These are phyloP conservation scores for Centropristis striata DNA, from an alignment of 2,113 vertebrate genomes.

Conservation along the genomic window DNA sequence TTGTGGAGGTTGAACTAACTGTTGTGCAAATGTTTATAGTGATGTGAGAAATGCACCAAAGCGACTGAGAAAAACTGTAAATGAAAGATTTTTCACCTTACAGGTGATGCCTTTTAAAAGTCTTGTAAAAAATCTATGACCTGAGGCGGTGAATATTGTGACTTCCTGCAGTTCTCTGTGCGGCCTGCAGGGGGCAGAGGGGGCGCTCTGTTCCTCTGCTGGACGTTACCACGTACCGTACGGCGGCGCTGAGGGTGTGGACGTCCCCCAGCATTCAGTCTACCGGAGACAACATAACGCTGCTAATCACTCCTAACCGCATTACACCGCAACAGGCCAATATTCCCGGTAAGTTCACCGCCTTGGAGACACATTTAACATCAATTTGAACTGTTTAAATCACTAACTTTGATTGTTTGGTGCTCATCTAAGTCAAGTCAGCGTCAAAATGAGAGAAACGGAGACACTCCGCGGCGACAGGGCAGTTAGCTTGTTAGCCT, in stretches of 20 bases:
- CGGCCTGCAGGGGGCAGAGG: conserved; percentile 35
- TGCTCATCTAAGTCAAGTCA: not conserved
- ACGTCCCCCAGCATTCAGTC: conserved; percentile 44
- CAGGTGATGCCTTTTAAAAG: not conserved
- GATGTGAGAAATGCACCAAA: no score
- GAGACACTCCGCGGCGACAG: conserved; percentile 21
- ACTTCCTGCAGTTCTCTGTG: not conserved
- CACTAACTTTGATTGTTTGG: not conserved
- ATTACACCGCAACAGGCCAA: not conserved
- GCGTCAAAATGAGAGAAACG: conserved; percentile 28
- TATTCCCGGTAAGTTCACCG: conserved; percentile 54
- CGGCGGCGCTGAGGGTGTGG: conserved; percentile 79
- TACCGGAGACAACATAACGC: conserved; percentile 4
- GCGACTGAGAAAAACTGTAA: no score
- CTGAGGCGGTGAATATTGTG: conserved; percentile 46
- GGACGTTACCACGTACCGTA: conserved; percentile 5
- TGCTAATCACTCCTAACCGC: conserved; percentile 25
- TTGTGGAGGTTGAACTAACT: no score
- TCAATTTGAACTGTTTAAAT: not conserved
- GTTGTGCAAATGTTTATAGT: no score
- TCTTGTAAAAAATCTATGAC: conserved; percentile 16
- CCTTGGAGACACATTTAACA: fast-evolving
- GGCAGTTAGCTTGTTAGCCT: conserved; percentile 72
- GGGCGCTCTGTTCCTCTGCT: not conserved
- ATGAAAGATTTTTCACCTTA: not conserved